A percentile compares a stretch with the other conserved stretches of the same genome.
phyloP scores from a whole-genome alignment of 1,140 invertebrate species.

The Lepeophtheirus salmonis region DNA sequence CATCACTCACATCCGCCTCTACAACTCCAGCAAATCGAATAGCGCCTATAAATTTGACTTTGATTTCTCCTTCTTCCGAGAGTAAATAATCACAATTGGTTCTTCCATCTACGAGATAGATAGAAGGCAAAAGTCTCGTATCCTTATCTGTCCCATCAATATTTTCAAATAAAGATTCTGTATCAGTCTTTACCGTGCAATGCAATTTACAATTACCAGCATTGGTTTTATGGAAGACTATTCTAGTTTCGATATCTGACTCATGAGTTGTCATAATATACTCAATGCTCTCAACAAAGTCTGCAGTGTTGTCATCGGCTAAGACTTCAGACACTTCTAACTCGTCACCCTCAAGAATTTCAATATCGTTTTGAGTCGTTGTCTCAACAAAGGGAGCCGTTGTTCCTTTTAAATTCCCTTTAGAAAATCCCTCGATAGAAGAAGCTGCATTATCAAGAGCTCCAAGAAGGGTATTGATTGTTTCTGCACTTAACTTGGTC shows the following conservation, averaged over 20 bases:
- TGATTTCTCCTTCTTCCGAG: background rate
- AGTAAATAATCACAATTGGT: background rate
- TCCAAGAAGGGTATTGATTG: background rate
- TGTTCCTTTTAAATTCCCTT: background rate
- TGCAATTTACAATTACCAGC: background rate
- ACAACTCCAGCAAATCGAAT: background rate
- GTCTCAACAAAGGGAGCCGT: background rate
- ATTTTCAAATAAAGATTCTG: background rate
- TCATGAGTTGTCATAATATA: background rate
- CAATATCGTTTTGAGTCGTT: background rate
- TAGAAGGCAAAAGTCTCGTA: background rate
- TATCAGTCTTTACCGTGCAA: background rate
- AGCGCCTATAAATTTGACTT: slow-evolving; percentile 3
- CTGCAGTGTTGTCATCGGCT: background rate
- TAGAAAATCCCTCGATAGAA: background rate
- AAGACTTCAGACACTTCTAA: background rate
- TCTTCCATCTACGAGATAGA: background rate
- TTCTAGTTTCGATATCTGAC: background rate
- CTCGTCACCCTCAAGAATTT: background rate
- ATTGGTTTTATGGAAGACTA: background rate
- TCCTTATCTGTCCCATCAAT: background rate
- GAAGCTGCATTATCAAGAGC: background rate
- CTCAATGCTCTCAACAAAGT: background rate
- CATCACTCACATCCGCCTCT: background rate
- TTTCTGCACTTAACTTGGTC: background rate